Base-by-base conservation (phyloP, 2,797 vertebrate species). In the Tapera naevia region DNA sequence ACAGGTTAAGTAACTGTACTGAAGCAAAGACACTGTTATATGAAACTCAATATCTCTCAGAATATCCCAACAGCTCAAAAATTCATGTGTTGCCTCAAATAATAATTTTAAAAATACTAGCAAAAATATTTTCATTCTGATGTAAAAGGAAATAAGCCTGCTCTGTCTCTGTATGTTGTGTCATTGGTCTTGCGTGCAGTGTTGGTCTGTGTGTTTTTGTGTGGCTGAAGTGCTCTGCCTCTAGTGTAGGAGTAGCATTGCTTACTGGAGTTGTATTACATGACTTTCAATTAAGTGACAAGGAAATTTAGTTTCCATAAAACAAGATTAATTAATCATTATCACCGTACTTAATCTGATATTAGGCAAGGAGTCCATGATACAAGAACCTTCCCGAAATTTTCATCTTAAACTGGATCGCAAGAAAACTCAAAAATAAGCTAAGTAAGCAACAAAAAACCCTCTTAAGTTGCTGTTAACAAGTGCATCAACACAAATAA, bases 401-500 rank as follows among this genome's bases (percentile, higher is more conserved):
- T 67, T n/a, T 7, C 13, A 24, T 60, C 5, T 48, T 11, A 79
- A 22, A 27, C 13, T 30, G 4, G 16, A 43, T 12, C 39, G 25
- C 14, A 72, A 39, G 12, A 51, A 51, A 48, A 25, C 5, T 70
- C 45, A 13, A 46, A 48, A 60, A 17, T 14, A 35, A 85, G 51
- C 19, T n/a, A n/a, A n/a, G 1, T 22, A 70, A 45, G 28, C 9
- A n/a, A n/a, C 2, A 51, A 37, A 58, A 17, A 5, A 4, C 0
- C 9, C 11, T 27, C 11, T 3, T 17, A 70, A 33, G 7, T 6
- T 76, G 2, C 27, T 72, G 11, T 37, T 66, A 70, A 46, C 10
- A 51, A 73, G 14, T 5, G 2, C 8, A 15, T 61, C 58, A 58
- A 30, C 50, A 72, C 16, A 65, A 84, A n/a, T 7, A 76, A 27